Evolutionary conservation across 92 coral and sea anemone genomes (phyloP), one percentile per base, ranked within the genome.

Genomic region (Ricordea florida): DNA sequence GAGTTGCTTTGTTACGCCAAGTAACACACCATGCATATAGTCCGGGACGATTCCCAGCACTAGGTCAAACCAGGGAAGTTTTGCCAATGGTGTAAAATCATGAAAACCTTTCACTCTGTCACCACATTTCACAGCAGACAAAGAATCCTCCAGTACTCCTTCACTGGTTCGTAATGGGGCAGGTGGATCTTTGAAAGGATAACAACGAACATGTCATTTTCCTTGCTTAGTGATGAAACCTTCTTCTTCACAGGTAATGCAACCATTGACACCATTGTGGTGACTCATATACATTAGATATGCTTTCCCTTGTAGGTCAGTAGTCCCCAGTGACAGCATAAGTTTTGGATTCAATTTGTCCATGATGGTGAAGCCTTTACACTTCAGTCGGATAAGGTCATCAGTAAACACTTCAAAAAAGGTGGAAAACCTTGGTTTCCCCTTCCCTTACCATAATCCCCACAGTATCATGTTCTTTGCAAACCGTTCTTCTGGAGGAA

Each of bases 371-470:
- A 65, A 65, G 35, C 72, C 72, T 45, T 46, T n/a, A 30, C 8
- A 18, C 18, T 65, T 65, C 13, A 64, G 49, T 42, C 33, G 22
- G 22, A 65, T 75, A 23, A 65, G 48, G 52, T 73, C 79, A 44
- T 76, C 78, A 15, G 70, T 47, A 58, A 76, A 67, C 13, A 50
- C 47, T 24, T 37, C 80, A 11, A 72, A 53, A 48, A 71, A 74
- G 2, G 75, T 46, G 7, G 72, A 38, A 72, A 81, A 62, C 48
- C 47, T 18, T 47, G 88, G 82, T 31, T 63, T 82, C 33, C 71
- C 82, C 38, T 68, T 78, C 51, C 80, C 80, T 50, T 78, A 73
- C 85, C 85, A 84, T 1, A 77, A 22, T 15, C 89, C 89, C 69
- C 85, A 79, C 33, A 84, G 47, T 18, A 64, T 44, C 61, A 69